Conservation (phyloP, 2,888 invertebrate species). For the Bombyx huttoni region DNA sequence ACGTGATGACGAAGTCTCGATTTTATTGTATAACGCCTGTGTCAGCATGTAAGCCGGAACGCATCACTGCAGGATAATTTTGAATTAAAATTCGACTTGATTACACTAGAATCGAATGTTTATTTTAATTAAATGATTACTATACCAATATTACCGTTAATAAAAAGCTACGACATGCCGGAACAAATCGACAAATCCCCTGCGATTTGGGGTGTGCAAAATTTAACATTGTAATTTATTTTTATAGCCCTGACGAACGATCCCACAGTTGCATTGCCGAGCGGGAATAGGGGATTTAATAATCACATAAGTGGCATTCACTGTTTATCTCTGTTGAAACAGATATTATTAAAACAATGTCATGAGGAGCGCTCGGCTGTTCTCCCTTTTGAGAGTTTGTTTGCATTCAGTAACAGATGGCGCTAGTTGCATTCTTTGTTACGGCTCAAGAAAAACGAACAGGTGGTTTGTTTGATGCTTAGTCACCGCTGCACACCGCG, state of each 20-base stretch:
- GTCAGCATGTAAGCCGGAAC: too few relatives aligned
- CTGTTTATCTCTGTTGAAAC: slow-evolving; percentile 35
- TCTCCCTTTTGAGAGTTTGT: too few relatives aligned
- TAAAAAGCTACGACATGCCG: slow-evolving; percentile 49
- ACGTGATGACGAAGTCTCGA: too few relatives aligned
- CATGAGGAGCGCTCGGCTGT: neutral
- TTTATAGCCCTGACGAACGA: slow-evolving; percentile 49
- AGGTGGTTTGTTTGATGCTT: neutral
- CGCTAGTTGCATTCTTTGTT: slow-evolving; percentile 1
- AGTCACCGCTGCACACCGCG: too few relatives aligned
- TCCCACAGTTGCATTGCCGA: slow-evolving; percentile 30
- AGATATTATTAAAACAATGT: slow-evolving; percentile 8
- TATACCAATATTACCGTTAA: slow-evolving; percentile 33
- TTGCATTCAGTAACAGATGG: slow-evolving; percentile 3
- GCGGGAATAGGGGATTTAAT: slow-evolving; percentile 43
- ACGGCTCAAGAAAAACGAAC: neutral
- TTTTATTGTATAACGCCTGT: too few relatives aligned
- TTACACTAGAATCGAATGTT: slow-evolving; percentile 1
- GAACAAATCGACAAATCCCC: slow-evolving; percentile 55
- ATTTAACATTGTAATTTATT: slow-evolving; percentile 69
- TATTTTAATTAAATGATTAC: slow-evolving; percentile 25
- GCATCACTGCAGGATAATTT: too few relatives aligned
- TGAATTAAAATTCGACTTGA: too few relatives aligned
- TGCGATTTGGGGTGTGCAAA: slow-evolving; percentile 54
- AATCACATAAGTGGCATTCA: slow-evolving; percentile 43